phyloP scores from a whole-genome alignment of 2,888 invertebrate species.

The Nematopogon swammerdamellus region DNA sequence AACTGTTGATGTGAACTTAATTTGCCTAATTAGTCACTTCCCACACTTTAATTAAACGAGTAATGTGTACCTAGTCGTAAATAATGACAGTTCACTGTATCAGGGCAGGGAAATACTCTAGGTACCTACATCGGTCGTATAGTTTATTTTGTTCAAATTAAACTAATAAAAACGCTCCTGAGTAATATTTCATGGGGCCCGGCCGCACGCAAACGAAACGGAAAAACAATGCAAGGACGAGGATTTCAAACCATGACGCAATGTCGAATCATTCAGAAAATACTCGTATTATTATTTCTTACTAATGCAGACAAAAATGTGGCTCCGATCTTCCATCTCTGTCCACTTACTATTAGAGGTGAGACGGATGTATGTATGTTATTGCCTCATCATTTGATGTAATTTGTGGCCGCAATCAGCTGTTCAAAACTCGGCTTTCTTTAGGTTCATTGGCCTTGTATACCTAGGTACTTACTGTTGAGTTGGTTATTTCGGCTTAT shows the following conservation, averaged over 20 bases:
- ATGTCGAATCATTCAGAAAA: background rate
- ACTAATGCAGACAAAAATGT: background rate
- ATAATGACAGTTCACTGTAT: background rate
- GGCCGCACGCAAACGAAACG: slow-evolving; percentile 46
- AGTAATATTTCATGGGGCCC: slow-evolving; percentile 44
- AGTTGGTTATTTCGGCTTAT: no score
- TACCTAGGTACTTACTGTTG: no score
- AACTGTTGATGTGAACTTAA: no score
- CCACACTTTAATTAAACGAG: background rate
- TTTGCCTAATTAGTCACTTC: background rate
- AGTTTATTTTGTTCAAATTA: slow-evolving; percentile 18
- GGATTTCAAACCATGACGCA: slow-evolving; percentile 1
- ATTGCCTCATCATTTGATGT: no score
- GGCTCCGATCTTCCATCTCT: background rate
- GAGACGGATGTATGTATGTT: no score
- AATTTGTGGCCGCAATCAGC: no score
- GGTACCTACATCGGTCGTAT: no score
- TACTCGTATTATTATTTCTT: background rate
- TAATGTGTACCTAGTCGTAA: background rate
- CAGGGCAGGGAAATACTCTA: no score
- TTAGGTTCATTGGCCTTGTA: no score
- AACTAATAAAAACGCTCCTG: slow-evolving; percentile 44
- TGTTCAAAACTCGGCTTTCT: no score
- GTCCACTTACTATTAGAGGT: no score
- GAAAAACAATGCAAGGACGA: slow-evolving; percentile 55